A percentile compares a stretch with the other conserved stretches of the same genome.
Conservation (phyloP, 2,797 vertebrate species). For the Enteromius argenteus region DNA sequence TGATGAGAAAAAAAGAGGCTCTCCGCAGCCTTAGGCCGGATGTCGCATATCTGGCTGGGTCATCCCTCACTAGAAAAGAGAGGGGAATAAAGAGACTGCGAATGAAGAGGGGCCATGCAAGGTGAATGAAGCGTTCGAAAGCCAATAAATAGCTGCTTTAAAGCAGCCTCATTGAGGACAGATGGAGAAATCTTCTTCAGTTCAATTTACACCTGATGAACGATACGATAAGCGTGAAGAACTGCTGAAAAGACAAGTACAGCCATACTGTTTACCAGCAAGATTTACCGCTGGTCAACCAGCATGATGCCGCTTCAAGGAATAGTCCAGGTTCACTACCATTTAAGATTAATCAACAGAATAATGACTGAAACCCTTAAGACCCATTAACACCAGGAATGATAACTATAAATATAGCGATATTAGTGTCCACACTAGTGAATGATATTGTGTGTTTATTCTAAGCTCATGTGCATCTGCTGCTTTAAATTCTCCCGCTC, state of each 20-base stretch:
- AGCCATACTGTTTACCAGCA: conserved; percentile 23
- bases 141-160: conserved; percentile 12
- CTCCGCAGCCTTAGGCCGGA: conserved; percentile 50
- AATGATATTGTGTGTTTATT: too few relatives aligned
- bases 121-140: conserved; percentile 14
- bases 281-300: neutral
- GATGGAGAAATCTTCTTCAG: conserved; percentile 19
- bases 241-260: conserved; percentile 51
- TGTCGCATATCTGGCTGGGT: conserved; percentile 47
- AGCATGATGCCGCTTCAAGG: neutral
- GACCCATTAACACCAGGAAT: too few relatives aligned
- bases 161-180: neutral
- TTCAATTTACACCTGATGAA: conserved; percentile 60
- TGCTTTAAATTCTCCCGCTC: too few relatives aligned
- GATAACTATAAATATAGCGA: too few relatives aligned
- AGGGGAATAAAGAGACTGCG: neutral
- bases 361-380: neutral
- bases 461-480: too few relatives aligned
- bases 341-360: neutral
- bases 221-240: conserved; percentile 62
- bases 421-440: too few relatives aligned
- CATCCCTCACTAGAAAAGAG: conserved; percentile 26
- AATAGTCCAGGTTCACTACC: neutral
- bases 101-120: conserved; percentile 10
- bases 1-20: conserved; percentile 42